Base-by-base conservation (phyloP, 2,888 invertebrate genomes). In the Cerceris ruficornis region DNA sequence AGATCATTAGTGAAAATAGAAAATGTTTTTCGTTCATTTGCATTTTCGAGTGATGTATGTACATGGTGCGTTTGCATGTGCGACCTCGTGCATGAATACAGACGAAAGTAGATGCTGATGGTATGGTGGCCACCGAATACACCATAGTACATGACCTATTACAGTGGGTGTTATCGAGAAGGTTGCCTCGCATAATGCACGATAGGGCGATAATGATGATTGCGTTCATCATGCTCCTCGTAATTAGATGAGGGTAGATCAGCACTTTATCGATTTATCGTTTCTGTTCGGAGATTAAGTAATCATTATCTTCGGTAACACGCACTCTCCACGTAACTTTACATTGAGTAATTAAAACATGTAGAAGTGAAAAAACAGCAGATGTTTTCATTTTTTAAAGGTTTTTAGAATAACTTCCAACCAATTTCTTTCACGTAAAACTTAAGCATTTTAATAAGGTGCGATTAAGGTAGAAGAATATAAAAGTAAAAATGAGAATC, bases 121-220 rank as follows among this genome's bases (percentile, higher is more conserved):
- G 28, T 59, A 66, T 42, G 15, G 57, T 49, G 66, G 39, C 28
- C 70, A 62, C 73, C 74, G 60, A 66, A 81, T 78, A 81, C 81
- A 65, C 55, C 68, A 69, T 60, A 65, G 75, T 76, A 79, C 78
- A 81, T 60, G 77, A 77, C 75, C 77, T 69, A 81, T 82, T 77
- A 70, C 61, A 68, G 17, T 74, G 67, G 73, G 74, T 75, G 80
- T 80, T 79, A 81, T 82, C 69, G 73, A 17, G 66, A 80, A 80
- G 73, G 75, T 72, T 76, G 41, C 72, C 58, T 69, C 71, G 77
- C 83, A 82, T 82, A 86, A 85, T 81, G 81, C 74, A 69, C 83
- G 85, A 83, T 82, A 80, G 69, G 69, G 62, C 75, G 86, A 86
- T 86, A 86, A 85, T 82, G 77, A 84, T 82, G 87, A 87, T 86